Percentiles rank a stretch among this genome's conserved stretches.
Conservation (phyloP, 2,888 invertebrate genomes). For the Cheilosia scutellata region DNA sequence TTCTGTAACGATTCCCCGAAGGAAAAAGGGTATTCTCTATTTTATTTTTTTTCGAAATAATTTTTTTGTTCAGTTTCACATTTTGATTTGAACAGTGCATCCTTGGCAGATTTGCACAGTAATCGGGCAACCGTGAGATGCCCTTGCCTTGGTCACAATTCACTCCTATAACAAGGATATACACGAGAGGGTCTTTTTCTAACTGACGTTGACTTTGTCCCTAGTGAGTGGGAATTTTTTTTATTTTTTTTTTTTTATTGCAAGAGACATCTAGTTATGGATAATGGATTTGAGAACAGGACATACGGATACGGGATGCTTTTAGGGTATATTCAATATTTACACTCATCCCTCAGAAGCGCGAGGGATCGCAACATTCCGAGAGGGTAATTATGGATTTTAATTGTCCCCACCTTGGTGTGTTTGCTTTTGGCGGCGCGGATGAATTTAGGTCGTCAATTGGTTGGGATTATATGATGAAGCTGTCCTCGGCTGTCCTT, state of each 20-base stretch:
- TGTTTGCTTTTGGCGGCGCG: conserved; percentile 43
- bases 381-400: conserved; percentile 67
- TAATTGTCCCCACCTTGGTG: conserved; percentile 50
- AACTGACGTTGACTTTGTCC: conserved; percentile 53
- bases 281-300: conserved; percentile 48
- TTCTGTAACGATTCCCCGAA: conserved; percentile 16
- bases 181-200: conserved; percentile 24
- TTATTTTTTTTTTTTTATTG: conserved; percentile 8
- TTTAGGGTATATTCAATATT: conserved; percentile 60
- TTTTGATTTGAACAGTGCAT: conserved; percentile 32
- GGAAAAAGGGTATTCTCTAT: conserved; percentile 19
- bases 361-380: conserved; percentile 2
- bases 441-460: conserved; percentile 54
- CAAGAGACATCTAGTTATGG: background rate
- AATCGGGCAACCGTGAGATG: conserved; percentile 1
- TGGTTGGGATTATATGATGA: conserved; percentile 12
- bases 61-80: conserved; percentile 38
- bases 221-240: background rate
- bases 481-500: conserved; percentile 6
- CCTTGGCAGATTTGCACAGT: conserved; percentile 26
- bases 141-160: conserved; percentile 21
- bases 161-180: background rate
- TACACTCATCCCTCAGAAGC: conserved; percentile 38
- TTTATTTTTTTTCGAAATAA: conserved; percentile 16
- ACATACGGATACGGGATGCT: conserved; percentile 7